Base-by-base conservation (phyloP, 2,888 invertebrate species). In the Agrochola litura region DNA sequence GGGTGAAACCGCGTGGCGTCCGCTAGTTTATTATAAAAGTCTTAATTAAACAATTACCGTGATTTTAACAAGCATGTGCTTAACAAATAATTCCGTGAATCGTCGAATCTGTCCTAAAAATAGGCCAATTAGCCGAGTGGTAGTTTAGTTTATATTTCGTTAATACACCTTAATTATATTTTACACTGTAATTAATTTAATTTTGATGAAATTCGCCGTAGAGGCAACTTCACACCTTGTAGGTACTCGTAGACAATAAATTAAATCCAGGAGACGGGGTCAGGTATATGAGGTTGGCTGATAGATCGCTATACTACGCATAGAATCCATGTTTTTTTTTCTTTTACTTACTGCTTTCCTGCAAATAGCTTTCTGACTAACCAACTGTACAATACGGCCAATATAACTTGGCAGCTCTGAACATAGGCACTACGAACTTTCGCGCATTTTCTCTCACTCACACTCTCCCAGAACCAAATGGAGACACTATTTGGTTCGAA, bases 141-240 rank as follows among this genome's bases (percentile, higher is more conserved):
- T 52, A 16, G 2, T 30, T 58, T 30, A 30, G 43, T 63, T 75
- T 52, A 41, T 10, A 37, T 54, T 46, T 61, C 14, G 4, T 75
- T 54, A 25, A 25, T 58, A 58, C 25, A 25, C 16, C 30, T 22
- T 54, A 54, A 49, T 76, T 49, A 65, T 58, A 65, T 58, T 73
- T 56, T 22, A 64, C 25, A 6, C 10, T 22, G 25, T 37, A 22
- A 49, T 37, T 64, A 72, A 46, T 61, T 70, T 37, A 5, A 72
- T 19, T 49, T 63, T 71, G 6, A 37, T n/a, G n/a, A 5, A 56
- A 56, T 61, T 37, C 12, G 12, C 43, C 0, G 46, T 4, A 46
- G 0, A 46, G 46, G 46, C 5, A 19, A 30, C 61, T 30, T 19
- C 3, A 19, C 9, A 10, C 10, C 19, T 19, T 10, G 10, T 10